Evolutionary conservation across 1,140 invertebrate species (phyloP).

Genomic region (Melanaphis sacchari): DNA sequence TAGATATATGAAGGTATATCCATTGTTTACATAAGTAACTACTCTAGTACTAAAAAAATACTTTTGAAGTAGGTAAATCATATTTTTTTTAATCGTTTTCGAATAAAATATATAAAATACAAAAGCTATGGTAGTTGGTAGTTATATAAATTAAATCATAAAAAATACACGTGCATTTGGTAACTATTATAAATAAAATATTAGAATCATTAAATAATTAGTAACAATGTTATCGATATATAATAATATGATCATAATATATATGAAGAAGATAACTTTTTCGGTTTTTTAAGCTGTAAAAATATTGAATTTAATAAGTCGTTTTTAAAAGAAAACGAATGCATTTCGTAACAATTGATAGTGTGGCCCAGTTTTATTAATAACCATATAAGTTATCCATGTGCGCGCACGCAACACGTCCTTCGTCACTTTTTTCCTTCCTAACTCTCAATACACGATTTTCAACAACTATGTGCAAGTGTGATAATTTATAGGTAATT

Average conservation of each 20-base stretch:
- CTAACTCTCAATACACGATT: constrained; percentile 26
- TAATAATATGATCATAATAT: background rate
- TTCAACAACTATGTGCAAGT: constrained; percentile 5
- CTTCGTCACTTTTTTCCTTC: constrained; percentile 54
- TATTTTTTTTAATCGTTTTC: background rate
- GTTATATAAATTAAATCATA: background rate
- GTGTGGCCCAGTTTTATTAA: constrained; percentile 55
- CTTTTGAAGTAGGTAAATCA: background rate
- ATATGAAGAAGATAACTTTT: too few species aligned
- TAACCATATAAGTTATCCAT: constrained; percentile 54
- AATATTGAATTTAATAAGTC: background rate
- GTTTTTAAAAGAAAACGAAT: constrained; percentile 19
- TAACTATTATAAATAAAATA: background rate
- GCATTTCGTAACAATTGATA: constrained; percentile 50
- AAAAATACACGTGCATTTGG: background rate
- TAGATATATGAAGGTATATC: background rate
- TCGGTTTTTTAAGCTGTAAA: background rate
- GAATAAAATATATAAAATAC: background rate
- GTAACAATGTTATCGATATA: background rate
- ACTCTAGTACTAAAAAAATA: background rate
- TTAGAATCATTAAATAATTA: background rate
- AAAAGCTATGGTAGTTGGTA: background rate
- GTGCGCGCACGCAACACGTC: constrained; percentile 46
- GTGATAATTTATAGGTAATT: constrained; percentile 52
- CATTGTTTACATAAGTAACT: background rate